Evolutionary conservation across 2,888 invertebrate genomes (phyloP), one percentile per base, ranked within the genome.

Genomic region (Melanostoma mellinum): DNA sequence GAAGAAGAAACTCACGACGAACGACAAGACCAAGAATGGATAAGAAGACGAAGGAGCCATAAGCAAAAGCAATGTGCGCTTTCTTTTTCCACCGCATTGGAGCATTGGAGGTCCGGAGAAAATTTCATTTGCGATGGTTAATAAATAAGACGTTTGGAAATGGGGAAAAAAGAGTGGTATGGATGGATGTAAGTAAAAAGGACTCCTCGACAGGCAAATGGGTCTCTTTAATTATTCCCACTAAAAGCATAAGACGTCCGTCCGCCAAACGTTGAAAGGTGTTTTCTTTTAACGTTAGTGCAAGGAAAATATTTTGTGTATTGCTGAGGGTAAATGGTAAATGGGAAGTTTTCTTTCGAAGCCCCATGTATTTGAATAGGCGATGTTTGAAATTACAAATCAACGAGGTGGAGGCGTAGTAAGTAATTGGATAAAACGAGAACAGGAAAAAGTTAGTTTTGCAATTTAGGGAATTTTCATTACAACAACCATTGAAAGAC

Each of bases 51-150:
- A 52, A 61, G 68, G 56, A 75, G 35, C 53, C n/a, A 9, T 6
- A 30, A n/a, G 2, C 6, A 53, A n/a, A 55, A 44, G 53, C 52
- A 50, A 20, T 56, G 38, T 60, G 50, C 42, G 53, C 67, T n/a
- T 77, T 78, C 65, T 33, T 10, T 73, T 58, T 46, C 6, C n/a
- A 46, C 30, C 44, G 32, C 53, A 71, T 63, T 74, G 58, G 67
- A 84, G 32, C 53, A 71, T 63, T 74, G 58, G 67, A 84, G 78
- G 79, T 78, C 56, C 67, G 67, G 55, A 81, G 76, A 53, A 75
- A 84, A 84, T 79, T 79, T 84, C 79, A 84, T 75, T 84, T 75
- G 84, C 71, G 71, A 79, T 74, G 84, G 75, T 79, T 79, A 79
- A 84, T 79, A 79, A 79, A 79, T 84, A 79, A 75, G 74, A 75